phyloP scores from a whole-genome alignment of 2,888 invertebrate genomes.

The Nymphalis c-album region DNA sequence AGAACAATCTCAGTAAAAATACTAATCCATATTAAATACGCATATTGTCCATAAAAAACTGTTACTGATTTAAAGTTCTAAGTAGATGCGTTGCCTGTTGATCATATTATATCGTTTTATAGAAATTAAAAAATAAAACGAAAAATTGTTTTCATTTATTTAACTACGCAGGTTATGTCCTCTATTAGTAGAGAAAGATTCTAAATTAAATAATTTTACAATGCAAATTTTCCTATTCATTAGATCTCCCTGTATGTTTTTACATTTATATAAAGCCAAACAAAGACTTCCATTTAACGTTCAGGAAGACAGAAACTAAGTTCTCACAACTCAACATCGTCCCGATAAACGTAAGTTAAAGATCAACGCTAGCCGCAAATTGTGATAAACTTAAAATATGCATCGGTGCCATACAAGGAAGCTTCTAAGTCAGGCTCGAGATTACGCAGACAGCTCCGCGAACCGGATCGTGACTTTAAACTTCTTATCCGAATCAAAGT shows the following conservation, averaged over 20 bases:
- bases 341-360: conserved; percentile 31
- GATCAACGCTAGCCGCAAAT: conserved; percentile 34
- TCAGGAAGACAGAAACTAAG: neutral
- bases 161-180: no score
- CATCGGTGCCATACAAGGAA: conserved; percentile 68
- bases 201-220: no score
- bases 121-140: no score
- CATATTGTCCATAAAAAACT: no score
- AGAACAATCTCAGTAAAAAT: conserved; percentile 5
- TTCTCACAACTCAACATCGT: conserved; percentile 25
- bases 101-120: no score
- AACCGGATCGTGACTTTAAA: conserved; percentile 73
- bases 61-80: no score
- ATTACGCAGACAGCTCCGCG: conserved; percentile 70
- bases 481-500: conserved; percentile 76
- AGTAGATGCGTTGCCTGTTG: no score
- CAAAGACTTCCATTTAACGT: neutral
- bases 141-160: no score
- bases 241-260: neutral
- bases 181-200: no score
- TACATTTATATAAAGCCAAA: conserved; percentile 4
- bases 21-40: neutral
- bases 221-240: neutral
- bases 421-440: conserved; percentile 66
- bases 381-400: conserved; percentile 54